Base-by-base conservation (phyloP, 2,797 vertebrate genomes). In the Harpagifer antarcticus region DNA sequence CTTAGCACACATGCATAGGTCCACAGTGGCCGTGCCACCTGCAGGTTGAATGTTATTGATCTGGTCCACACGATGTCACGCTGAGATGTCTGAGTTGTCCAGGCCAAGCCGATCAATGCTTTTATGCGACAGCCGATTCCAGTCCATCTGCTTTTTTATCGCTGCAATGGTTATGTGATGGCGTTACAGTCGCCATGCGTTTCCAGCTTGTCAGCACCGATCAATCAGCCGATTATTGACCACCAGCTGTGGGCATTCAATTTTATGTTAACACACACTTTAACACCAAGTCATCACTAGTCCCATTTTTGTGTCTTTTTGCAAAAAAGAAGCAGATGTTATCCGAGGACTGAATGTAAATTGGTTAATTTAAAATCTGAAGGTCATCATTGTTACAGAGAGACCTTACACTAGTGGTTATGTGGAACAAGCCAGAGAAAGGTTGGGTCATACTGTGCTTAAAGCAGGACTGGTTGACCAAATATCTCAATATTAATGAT, bases 21-120 rank as follows among this genome's bases (percentile, higher is more conserved):
- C 52, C 10, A 33, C 19, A 40, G 56, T 20, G 53, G 50, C 27
- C 10, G 0, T 65, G 70, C 66, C 74, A 64, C 61, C 74, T 78
- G 75, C 74, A 49, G 44, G 37, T 69, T 64, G 60, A 71, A 59
- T 56, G 48, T 54, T 86, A 91, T 90, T 79, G 88, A 91, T 79
- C 40, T 49, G 5, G 40, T 77, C 65, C 61, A 72, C 65, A 63
- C 49, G 13, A 61, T 62, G 73, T 73, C 83, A 53, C 16, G 74
- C 68, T 72, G 54, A 71, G 82, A 86, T 74, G 79, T 81, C 76
- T 73, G 64, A 45, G 86, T 68, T 2, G 43, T 76, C 57, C 68
- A 45, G 63, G 43, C 70, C 44, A 23, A 43, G 27, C 52, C n/a
- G 48, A 90, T 93, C 87, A 82, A 90, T 92, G 77, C 61, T 78